Base-by-base conservation (phyloP, 2,113 vertebrate genomes). In the Solenodon paradoxus region DNA sequence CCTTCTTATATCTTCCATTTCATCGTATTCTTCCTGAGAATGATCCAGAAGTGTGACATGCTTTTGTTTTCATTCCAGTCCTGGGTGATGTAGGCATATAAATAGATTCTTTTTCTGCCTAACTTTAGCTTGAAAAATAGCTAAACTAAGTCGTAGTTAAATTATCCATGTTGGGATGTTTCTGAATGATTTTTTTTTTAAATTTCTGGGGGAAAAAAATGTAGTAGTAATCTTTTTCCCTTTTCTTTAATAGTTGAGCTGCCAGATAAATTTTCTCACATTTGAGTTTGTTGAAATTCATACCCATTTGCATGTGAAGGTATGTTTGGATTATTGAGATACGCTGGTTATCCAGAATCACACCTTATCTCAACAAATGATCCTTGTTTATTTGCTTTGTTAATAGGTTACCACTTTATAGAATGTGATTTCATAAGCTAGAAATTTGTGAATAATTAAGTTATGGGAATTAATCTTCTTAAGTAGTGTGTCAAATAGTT, bases 261-360 rank as follows among this genome's bases (percentile, higher is more conserved):
- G 64, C 82, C 57, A 92, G 78, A 94, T 96, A 92, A 92, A 83
- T 22, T 90, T 94, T 96, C 51, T 97, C 59, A 86, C 49, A 32
- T 11, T 93, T 85, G 94, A 40, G 71, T 96, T 92, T 97, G 84
- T 90, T 97, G 94, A 81, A 80, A 81, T 96, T 96, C 79, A 66
- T 96, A 96, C 84, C 40, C 61, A 75, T 94, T 96, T 72, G 53
- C 92, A 96, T 96, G 28, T 96, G 85, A 97, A 96, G 57, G 78
- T 64, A 2, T 79, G 24, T 92, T 95, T 92, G 49, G 57, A 90
- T 81, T 74, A 79, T 71, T 85, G 84, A 72, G 55, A 40, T 45
- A 28, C 74, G 5, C 35, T 91, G 3, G 9, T 78, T 92, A 55
- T 17, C 38, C 72, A 51, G 2, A n/a, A 61, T 87, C 26, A 19